A percentile compares a stretch with the other conserved stretches of the same genome.
Conservation (phyloP, 1,140 invertebrate genomes). For the Nautilus pompilius region DNA sequence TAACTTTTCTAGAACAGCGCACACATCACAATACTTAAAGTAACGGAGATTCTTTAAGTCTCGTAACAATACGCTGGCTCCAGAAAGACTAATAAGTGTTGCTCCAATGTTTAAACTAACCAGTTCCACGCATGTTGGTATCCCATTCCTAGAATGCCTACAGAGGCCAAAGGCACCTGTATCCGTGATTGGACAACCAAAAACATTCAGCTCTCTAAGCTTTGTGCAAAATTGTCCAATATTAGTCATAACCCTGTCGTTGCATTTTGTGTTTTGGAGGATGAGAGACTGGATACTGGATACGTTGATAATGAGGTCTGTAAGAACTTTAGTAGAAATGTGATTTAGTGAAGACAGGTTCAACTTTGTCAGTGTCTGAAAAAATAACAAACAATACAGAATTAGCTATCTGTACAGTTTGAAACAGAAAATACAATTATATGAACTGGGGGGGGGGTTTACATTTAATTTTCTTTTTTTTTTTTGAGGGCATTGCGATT, state of each 20-base stretch:
- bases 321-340: background rate
- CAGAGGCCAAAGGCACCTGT: background rate
- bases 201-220: slow-evolving; percentile 1
- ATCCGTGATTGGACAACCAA: background rate
- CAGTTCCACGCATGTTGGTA: background rate
- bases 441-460: too few relatives aligned
- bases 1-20: slow-evolving; percentile 1
- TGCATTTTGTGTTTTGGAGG: slow-evolving; percentile 2
- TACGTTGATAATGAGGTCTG: background rate
- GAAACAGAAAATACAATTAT: too few relatives aligned
- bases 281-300: background rate
- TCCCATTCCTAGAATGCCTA: background rate
- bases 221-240: background rate
- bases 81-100: background rate
- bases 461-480: too few relatives aligned
- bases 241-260: background rate
- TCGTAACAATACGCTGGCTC: background rate
- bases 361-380: background rate
- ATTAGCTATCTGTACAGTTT: too few relatives aligned
- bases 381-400: background rate
- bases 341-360: background rate
- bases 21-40: slow-evolving; percentile 1
- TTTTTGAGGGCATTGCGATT: too few relatives aligned
- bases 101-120: background rate
- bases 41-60: background rate